Conservation (phyloP, 2,113 vertebrate genomes). For the Perognathus longimembris region DNA sequence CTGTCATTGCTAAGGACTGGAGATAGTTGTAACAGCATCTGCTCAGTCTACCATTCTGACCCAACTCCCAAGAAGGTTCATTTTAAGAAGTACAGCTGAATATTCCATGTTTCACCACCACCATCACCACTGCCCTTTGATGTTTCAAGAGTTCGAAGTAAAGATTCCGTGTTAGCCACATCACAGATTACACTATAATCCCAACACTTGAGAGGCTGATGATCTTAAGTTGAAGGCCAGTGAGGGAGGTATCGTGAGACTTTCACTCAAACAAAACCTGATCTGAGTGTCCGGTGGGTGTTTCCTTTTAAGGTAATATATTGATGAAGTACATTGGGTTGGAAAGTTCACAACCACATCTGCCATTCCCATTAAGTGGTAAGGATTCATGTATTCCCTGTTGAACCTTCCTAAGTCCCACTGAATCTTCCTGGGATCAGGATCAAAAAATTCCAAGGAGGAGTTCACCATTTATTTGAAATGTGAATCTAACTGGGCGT, state of each 20-base stretch:
- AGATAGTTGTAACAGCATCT: background rate
- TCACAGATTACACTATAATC: background rate
- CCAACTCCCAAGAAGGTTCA: background rate
- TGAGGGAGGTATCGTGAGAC: background rate
- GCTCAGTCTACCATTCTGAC: background rate
- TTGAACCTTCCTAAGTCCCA: background rate
- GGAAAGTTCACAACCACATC: background rate
- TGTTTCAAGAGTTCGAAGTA: background rate
- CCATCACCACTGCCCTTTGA: background rate
- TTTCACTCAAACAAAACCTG: background rate
- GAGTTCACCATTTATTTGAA: background rate
- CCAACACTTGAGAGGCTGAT: background rate
- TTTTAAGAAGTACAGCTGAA: background rate
- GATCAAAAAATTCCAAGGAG: background rate
- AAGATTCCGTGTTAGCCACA: background rate
- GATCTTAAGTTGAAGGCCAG: background rate
- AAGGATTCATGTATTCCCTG: background rate
- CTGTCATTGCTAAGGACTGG: background rate
- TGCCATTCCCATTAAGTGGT: background rate
- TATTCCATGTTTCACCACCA: background rate
- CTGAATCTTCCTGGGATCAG: background rate
- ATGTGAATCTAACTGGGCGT: background rate
- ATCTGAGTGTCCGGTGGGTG: background rate
- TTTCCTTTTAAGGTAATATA: background rate
- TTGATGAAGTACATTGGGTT: background rate